Evolutionary conservation across 2,797 vertebrate species (phyloP).

Genomic region (Chiloscyllium punctatum): DNA sequence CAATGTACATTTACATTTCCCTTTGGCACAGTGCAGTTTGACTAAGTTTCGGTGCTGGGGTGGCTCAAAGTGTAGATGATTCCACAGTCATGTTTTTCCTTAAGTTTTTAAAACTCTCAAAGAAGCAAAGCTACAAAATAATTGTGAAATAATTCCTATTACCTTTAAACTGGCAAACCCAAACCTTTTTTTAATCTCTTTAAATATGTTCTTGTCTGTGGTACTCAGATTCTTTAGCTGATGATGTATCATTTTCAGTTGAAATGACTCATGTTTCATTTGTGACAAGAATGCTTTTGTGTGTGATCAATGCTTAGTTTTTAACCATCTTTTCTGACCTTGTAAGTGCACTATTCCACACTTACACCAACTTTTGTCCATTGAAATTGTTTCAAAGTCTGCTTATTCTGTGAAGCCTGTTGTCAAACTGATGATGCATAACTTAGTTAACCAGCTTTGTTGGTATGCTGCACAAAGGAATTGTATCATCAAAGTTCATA

Average conservation of each 20-base stretch:
- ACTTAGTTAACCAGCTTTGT: neutral
- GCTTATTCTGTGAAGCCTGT: neutral
- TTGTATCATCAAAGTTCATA: too few species aligned
- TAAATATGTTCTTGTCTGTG: constrained; percentile 6
- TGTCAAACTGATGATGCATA: neutral
- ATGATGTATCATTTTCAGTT: neutral
- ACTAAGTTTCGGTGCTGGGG: neutral
- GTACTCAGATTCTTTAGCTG: neutral
- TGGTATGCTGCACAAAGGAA: neutral
- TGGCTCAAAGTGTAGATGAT: too few species aligned
- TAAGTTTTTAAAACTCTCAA: neutral
- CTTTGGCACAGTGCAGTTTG: neutral
- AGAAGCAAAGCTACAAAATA: neutral
- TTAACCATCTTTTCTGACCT: neutral
- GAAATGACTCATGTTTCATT: neutral
- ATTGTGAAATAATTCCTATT: neutral
- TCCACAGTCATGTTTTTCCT: neutral
- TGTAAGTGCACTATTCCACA: neutral
- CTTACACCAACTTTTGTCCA: neutral
- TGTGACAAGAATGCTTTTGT: neutral
- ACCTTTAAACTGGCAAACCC: neutral
- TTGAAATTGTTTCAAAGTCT: constrained; percentile 1
- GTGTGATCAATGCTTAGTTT: neutral
- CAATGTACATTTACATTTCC: neutral
- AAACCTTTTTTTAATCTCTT: neutral